Base-by-base conservation (phyloP, 2,113 vertebrate genomes). In the Artemisiospiza belli region DNA sequence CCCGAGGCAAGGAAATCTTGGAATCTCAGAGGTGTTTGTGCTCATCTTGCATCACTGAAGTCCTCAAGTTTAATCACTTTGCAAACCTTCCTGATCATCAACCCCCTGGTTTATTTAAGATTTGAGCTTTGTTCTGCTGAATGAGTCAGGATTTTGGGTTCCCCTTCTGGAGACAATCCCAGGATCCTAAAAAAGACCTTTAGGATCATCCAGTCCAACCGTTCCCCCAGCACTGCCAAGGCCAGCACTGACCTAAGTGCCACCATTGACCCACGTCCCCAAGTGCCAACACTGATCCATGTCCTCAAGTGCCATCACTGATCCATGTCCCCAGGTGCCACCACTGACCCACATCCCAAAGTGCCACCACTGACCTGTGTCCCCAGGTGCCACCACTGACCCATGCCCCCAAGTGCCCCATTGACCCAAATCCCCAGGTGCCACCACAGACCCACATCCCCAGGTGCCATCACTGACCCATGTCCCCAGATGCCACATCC, bases 121-220 rank as follows among this genome's bases (percentile, higher is more conserved):
- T 54, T 59, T 85, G 20, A 41, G 35, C 22, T 83, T 76, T 57
- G 43, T 66, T 80, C 63, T 81, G 10, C 15, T 54, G 18, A 37
- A 15, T 46, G 37, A 73, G 18, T 18, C 37, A 46, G 20, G 15
- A 1, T 23, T 85, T 92, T 24, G 13, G n/a, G 54, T 6, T 66
- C 43, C 9, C 30, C 5, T 46, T 76, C 39, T 39, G 41, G 49
- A 49, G 9, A 41, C 12, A 14, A 5, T 35, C 44, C 31, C 35
- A 21, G 70, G 30, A 24, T 58, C 12, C 43, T 15, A 9, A 21
- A 49, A 59, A 43, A 14, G 25, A 43, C 3, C 44, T 21, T 51
- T 51, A 16, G 52, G 62, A 25, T 67, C 1, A 0, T 31, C 44
- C 24, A 35, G 62, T 25, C 24, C 52, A 4, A 7, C 30, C 0